These are phyloP conservation scores for Odontophorus gujanensis DNA, from an alignment of 2,113 vertebrate species.

Conservation along the genomic window DNA sequence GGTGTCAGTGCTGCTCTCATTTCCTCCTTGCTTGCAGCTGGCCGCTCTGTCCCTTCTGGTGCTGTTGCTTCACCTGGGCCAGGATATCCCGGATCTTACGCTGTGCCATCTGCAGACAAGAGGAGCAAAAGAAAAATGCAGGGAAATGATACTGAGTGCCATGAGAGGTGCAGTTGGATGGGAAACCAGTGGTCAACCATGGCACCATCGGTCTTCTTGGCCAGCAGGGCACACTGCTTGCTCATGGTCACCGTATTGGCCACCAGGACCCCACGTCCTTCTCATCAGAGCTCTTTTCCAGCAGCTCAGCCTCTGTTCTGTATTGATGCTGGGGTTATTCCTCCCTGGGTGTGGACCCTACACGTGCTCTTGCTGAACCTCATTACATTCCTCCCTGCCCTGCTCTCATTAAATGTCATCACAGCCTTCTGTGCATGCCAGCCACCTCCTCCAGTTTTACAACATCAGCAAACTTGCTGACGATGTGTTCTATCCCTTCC, in stretches of 20 bases:
- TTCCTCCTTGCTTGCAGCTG: constrained; percentile 79
- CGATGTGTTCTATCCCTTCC: too few species aligned
- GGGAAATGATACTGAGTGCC: too few species aligned
- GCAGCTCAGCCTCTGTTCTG: background rate
- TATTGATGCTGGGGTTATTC: background rate
- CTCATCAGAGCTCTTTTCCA: background rate
- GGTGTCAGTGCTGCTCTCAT: constrained; percentile 46
- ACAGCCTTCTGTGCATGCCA: background rate
- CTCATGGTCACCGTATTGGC: background rate
- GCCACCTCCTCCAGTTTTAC: background rate
- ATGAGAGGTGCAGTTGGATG: too few species aligned
- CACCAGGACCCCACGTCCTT: background rate
- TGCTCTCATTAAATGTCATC: background rate
- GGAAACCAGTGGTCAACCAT: too few species aligned
- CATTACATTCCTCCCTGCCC: background rate
- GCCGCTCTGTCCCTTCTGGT: constrained; percentile 88
- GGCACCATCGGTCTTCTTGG: too few species aligned
- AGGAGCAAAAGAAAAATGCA: background rate
- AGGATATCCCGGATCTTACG: constrained; percentile 96
- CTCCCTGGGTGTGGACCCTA: background rate
- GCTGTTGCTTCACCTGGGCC: constrained; percentile 91
- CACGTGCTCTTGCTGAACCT: background rate
- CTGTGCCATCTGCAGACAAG: constrained; percentile 86
- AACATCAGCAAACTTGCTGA: background rate
- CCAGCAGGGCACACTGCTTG: too few species aligned